These are phyloP conservation scores for Panopea generosa DNA, from an alignment of 2,888 invertebrate species.

Conservation along the genomic window DNA sequence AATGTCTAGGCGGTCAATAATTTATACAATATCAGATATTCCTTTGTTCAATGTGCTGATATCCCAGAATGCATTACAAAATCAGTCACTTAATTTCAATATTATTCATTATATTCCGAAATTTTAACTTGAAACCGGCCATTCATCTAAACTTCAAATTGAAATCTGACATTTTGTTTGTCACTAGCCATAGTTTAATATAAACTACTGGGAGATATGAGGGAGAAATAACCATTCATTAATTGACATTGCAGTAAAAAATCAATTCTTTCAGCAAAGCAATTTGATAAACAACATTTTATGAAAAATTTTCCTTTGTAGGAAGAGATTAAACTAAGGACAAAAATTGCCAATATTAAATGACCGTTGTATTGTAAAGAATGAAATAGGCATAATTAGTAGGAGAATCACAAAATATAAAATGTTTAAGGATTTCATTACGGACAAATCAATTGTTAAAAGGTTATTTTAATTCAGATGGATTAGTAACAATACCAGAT, in stretches of 20 bases:
- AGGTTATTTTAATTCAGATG: too few species aligned
- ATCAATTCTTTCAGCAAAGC: slow-evolving; percentile 44
- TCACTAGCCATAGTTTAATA: slow-evolving; percentile 37
- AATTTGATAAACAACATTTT: slow-evolving; percentile 52
- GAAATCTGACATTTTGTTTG: slow-evolving; percentile 54
- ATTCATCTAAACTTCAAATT: slow-evolving; percentile 35
- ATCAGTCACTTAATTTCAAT: slow-evolving; percentile 21
- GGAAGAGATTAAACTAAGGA: too few species aligned
- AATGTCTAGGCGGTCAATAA: slow-evolving; percentile 37
- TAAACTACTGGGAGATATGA: neutral
- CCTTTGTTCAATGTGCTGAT: slow-evolving; percentile 19
- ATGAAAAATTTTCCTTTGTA: slow-evolving; percentile 36
- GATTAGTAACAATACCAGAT: too few species aligned
- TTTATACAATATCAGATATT: slow-evolving; percentile 6
- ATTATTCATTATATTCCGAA: slow-evolving; percentile 42
- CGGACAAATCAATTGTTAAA: slow-evolving; percentile 8
- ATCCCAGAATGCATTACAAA: slow-evolving; percentile 23
- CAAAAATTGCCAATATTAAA: slow-evolving; percentile 11
- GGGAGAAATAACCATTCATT: neutral
- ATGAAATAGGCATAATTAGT: too few species aligned
- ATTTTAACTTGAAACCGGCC: slow-evolving; percentile 35
- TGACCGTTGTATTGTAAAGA: slow-evolving; percentile 14
- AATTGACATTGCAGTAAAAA: slow-evolving; percentile 13
- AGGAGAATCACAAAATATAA: too few species aligned
- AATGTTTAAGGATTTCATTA: too few species aligned